Base-by-base conservation (phyloP, 2,888 invertebrate species). In the Furcula furcula region DNA sequence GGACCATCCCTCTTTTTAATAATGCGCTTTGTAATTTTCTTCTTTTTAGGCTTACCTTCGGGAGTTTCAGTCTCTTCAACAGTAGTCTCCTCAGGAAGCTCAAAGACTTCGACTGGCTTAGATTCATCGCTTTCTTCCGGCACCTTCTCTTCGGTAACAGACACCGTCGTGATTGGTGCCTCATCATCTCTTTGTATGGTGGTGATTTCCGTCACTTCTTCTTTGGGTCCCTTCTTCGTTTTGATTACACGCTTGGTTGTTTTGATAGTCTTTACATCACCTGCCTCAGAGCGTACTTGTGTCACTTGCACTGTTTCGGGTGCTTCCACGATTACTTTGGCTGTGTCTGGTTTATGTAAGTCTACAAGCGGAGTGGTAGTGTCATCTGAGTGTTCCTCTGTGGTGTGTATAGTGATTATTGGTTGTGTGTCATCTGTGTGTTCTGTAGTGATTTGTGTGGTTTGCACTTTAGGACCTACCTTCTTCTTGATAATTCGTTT, bases 301-400 rank as follows among this genome's bases (percentile, higher is more conserved):
- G 62, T 61, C 2, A 76, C 65, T 46, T 78, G 71, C 1, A 84
- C 73, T 43, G 77, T 62, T 53, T 80, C 76, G 15, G 86, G 80
- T 74, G 54, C 27, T 32, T 55, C 56, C 31, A 55, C 54, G 18
- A 52, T 7, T 0, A 52, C 18, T 10, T 46, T 22, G 0, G 58
- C 57, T 1, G 28, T 40, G 10, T 44, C 46, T 3, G 42, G 32
- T 30, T 35, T 28, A 14, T 28, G 27, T 38, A 30, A 13, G 0
- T 36, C 21, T 14, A 38, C 37, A 9, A 59, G 36, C 22, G 48
- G 45, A 34, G 55, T 46, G 4, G 45, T 41, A 0, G 43, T 30
- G 34, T 54, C 52, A n/a, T 53, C 37, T 19, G 39, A 45, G 4
- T 38, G 36, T 19, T 50, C 42, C 12, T 46, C 45, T 18, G 47